phyloP scores from a whole-genome alignment of 2,888 invertebrate species.

The Plusia festucae region DNA sequence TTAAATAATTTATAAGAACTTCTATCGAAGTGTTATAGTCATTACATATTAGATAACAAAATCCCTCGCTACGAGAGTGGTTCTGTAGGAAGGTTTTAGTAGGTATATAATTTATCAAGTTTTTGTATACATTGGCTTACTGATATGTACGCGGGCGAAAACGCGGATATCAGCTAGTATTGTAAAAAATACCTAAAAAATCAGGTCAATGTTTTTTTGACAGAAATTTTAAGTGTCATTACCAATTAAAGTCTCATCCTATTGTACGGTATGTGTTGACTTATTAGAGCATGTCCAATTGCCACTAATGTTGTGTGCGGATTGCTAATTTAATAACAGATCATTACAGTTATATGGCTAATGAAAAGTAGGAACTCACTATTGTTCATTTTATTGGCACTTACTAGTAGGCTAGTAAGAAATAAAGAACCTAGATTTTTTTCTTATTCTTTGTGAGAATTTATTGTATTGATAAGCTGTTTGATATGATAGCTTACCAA shows the following conservation, averaged over 20 bases:
- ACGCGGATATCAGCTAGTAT: too few species aligned
- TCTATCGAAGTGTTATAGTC: too few species aligned
- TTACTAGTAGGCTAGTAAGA: background rate
- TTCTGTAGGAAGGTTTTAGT: too few species aligned
- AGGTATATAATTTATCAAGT: too few species aligned
- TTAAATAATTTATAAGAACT: too few species aligned
- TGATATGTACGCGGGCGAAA: too few species aligned
- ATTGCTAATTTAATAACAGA: slow-evolving; percentile 38
- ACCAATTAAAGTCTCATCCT: slow-evolving; percentile 16
- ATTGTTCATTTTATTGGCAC: background rate
- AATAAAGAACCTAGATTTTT: background rate
- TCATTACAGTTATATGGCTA: slow-evolving; percentile 30
- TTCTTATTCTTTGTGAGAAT: too few species aligned
- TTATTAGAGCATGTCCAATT: slow-evolving; percentile 47
- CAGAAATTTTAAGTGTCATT: slow-evolving; percentile 6
- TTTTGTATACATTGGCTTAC: too few species aligned
- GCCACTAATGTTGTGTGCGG: slow-evolving; percentile 35
- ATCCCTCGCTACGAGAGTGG: too few species aligned
- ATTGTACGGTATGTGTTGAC: slow-evolving; percentile 20
- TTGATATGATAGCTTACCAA: too few species aligned
- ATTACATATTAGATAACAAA: too few species aligned
- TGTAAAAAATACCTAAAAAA: background rate
- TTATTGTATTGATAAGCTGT: too few species aligned
- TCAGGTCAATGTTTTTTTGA: background rate
- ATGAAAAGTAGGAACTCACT: slow-evolving; percentile 2